A percentile compares a stretch with the other conserved stretches of the same genome.
These are phyloP conservation scores for Phocoena phocoena DNA, from an alignment of 2,113 vertebrate genomes.

Conservation along the genomic window DNA sequence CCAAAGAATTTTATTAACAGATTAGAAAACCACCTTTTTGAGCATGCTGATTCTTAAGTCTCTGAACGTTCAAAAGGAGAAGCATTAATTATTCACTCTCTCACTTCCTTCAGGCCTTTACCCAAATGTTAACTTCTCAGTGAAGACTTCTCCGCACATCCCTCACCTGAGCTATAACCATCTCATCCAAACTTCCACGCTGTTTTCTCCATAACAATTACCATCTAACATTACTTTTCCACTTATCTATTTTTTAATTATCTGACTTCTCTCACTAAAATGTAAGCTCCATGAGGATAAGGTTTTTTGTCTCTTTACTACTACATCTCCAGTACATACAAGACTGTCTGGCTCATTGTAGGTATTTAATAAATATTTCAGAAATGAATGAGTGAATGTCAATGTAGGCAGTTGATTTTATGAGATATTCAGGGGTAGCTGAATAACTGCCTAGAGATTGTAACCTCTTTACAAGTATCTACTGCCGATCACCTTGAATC, in stretches of 20 bases:
- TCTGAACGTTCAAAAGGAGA: neutral
- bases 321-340: neutral
- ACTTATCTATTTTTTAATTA: neutral
- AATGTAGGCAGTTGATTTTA: neutral
- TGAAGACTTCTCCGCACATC: neutral
- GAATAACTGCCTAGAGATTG: neutral
- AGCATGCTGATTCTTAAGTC: neutral
- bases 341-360: neutral
- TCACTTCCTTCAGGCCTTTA: neutral
- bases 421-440: neutral
- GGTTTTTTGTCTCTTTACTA: neutral
- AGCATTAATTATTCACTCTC: neutral
- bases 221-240: neutral
- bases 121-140: neutral
- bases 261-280: neutral
- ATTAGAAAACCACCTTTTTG: neutral
- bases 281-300: neutral
- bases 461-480: neutral
- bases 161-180: neutral
- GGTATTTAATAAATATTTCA: neutral
- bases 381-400: neutral
- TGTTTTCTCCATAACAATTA: neutral
- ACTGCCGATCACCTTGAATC: neutral
- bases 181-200: rapidly evolving
- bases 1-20: neutral